Conservation (phyloP, 2,797 vertebrate genomes). For the Vespertilio murinus region DNA sequence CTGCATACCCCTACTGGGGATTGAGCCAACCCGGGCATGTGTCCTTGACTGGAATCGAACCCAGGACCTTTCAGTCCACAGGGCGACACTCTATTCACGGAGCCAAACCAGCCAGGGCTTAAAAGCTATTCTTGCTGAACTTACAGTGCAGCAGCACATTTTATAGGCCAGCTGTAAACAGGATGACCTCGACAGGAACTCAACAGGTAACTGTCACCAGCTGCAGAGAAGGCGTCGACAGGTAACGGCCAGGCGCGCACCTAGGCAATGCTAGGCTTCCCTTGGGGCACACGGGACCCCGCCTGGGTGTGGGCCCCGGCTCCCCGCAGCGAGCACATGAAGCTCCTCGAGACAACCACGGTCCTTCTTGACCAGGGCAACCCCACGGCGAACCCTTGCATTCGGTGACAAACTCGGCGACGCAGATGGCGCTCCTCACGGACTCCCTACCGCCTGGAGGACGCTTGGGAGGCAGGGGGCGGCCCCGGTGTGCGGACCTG, state of each 20-base stretch:
- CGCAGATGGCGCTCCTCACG: background rate
- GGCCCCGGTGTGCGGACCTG: too few relatives aligned
- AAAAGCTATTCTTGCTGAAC: background rate
- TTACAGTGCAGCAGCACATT: background rate
- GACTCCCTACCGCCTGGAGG: background rate
- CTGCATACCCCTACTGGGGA: too few relatives aligned
- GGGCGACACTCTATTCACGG: too few relatives aligned
- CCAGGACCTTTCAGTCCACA: too few relatives aligned
- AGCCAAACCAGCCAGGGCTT: background rate
- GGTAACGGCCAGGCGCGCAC: background rate
- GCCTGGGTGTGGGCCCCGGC: background rate
- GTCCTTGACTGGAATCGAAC: too few relatives aligned
- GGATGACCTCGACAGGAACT: background rate
- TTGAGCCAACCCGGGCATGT: too few relatives aligned
- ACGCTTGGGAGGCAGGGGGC: background rate
- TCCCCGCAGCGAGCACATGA: background rate
- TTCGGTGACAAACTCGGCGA: background rate
- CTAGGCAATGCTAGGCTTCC: background rate
- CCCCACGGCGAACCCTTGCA: fast-evolving
- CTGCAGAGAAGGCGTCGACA: background rate
- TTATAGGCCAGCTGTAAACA: background rate
- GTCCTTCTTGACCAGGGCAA: background rate
- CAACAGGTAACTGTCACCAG: background rate
- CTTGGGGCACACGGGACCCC: background rate
- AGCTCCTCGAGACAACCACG: background rate